Percentiles rank a stretch among this genome's conserved stretches.
phyloP scores from a whole-genome alignment of 2,888 invertebrate genomes.

The Andrena camellia region DNA sequence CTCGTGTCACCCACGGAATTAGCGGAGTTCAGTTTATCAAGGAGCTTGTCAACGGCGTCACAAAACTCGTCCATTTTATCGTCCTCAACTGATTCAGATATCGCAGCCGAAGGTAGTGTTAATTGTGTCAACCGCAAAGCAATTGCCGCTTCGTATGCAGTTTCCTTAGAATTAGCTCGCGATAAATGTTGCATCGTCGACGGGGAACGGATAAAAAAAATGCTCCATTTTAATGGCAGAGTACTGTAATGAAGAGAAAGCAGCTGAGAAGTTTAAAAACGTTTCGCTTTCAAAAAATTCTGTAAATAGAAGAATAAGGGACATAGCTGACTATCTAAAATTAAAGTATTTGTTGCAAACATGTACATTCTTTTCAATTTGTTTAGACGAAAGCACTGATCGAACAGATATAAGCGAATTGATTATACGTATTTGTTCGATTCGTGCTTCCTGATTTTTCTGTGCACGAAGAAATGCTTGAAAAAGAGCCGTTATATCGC shows the following conservation, averaged over 20 bases:
- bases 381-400: conserved; percentile 6
- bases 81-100: conserved; percentile 1
- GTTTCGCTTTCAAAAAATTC: neutral
- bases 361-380: neutral
- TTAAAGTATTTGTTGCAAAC: neutral
- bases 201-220: too few species aligned
- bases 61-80: neutral
- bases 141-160: neutral
- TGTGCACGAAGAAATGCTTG: neutral
- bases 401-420: neutral
- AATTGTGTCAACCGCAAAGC: neutral
- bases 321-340: neutral
- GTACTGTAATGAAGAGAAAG: neutral
- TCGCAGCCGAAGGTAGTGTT: neutral
- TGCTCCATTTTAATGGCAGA: neutral
- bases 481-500: neutral
- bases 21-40: neutral
- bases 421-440: neutral
- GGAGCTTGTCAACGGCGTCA: neutral
- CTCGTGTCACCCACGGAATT: conserved; percentile 1
- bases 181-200: too few species aligned
- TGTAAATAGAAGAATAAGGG: neutral
- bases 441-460: neutral
- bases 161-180: neutral
- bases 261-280: conserved; percentile 1